Percentiles rank a stretch among this genome's conserved stretches.
Conservation (phyloP, 2,797 vertebrate genomes). For the Loris lydekkerianus region DNA sequence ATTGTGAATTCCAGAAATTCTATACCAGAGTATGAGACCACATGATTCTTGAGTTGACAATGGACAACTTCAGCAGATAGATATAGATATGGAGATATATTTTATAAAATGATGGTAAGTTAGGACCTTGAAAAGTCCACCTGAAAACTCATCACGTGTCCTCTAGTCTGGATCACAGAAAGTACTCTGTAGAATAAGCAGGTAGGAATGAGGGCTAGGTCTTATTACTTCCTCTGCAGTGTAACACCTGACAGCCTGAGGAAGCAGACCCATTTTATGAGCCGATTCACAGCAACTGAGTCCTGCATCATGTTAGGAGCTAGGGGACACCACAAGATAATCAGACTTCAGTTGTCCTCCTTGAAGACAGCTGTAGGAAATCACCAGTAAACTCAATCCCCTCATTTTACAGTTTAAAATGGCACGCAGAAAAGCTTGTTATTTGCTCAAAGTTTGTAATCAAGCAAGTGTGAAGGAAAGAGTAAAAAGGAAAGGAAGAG, state of each 20-base stretch:
- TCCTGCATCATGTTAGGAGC: slow-evolving; percentile 5
- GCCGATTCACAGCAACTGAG: background rate
- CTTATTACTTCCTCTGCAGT: background rate
- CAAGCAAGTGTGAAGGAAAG: background rate
- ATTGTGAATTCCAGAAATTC: background rate
- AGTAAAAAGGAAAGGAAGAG: background rate
- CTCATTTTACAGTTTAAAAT: background rate
- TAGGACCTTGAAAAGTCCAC: background rate
- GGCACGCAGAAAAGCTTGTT: background rate
- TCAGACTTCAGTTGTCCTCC: background rate
- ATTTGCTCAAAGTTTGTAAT: background rate
- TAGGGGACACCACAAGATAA: background rate
- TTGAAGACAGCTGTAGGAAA: background rate
- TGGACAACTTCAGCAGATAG: background rate
- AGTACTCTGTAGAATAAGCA: background rate
- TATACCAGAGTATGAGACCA: background rate
- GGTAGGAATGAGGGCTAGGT: background rate
- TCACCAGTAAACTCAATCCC: background rate
- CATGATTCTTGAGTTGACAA: background rate
- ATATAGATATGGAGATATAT: background rate
- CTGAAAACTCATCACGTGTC: background rate
- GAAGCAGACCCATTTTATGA: background rate
- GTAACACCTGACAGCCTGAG: background rate
- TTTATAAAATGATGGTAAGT: background rate
- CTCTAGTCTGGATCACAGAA: background rate